These are phyloP conservation scores for Dicerorhinus sumatrensis DNA, from an alignment of 2,113 vertebrate genomes.

Conservation along the genomic window DNA sequence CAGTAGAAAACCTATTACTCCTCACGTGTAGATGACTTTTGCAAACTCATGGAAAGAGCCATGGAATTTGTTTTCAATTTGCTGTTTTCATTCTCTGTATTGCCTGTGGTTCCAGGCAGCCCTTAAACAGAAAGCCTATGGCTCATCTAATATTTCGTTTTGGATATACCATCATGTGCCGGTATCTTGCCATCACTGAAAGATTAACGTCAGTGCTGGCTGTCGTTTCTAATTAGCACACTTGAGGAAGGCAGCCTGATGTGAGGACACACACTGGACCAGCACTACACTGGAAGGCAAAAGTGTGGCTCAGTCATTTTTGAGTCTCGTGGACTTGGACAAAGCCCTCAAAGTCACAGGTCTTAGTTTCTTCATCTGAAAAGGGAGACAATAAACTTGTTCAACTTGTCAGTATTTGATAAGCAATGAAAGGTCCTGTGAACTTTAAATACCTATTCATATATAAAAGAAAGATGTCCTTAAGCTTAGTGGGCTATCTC, in stretches of 20 bases:
- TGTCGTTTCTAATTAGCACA: neutral
- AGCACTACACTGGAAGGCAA: neutral
- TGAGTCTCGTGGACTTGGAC: neutral
- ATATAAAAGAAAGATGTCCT: neutral
- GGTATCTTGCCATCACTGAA: neutral
- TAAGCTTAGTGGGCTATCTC: neutral
- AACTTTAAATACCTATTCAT: neutral
- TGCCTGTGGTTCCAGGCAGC: neutral
- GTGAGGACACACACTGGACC: neutral
- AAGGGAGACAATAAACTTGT: neutral
- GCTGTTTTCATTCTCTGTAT: neutral
- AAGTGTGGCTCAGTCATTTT: neutral
- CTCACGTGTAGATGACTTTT: neutral
- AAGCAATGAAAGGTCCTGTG: neutral
- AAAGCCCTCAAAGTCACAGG: neutral
- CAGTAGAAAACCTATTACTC: neutral
- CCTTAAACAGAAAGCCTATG: neutral
- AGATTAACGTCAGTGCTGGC: neutral
- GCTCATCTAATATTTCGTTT: constrained; percentile 16
- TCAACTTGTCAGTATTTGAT: neutral
- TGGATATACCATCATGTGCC: neutral
- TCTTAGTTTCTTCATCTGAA: constrained; percentile 22
- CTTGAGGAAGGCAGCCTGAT: neutral
- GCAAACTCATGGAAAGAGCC: neutral
- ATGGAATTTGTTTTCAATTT: neutral